These are phyloP conservation scores for Asteroscopus sphinx DNA, from an alignment of 2,888 invertebrate species.

Conservation along the genomic window DNA sequence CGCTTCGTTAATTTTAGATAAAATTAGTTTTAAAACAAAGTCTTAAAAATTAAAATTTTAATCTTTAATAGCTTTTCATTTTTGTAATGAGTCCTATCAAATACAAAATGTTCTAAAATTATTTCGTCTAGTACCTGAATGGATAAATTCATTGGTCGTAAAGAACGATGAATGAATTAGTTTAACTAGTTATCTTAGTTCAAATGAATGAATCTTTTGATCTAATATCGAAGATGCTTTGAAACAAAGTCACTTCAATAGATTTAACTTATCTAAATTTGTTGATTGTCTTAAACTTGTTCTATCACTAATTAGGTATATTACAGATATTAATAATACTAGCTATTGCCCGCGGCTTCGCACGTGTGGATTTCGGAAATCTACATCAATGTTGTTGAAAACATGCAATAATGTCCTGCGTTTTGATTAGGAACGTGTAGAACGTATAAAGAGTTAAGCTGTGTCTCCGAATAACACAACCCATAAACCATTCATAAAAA, in stretches of 20 bases:
- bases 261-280: neutral
- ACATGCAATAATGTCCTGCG: no score
- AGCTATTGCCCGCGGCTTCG: no score
- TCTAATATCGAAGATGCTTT: conserved; percentile 3
- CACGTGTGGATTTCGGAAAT: no score
- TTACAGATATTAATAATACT: no score
- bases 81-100: conserved; percentile 1
- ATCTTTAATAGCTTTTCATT: neutral
- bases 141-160: neutral
- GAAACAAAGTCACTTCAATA: neutral
- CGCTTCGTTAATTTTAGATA: conserved; percentile 22
- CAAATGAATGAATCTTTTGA: conserved; percentile 5
- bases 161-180: no score
- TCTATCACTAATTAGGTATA: no score
- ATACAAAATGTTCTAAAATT: conserved; percentile 3
- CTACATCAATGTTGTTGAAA: no score
- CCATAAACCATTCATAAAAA: no score
- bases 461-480: no score
- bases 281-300: neutral
- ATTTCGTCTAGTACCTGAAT: conserved; percentile 3
- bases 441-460: no score
- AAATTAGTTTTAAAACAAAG: conserved; percentile 15
- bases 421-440: no score
- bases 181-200: conserved; percentile 7
- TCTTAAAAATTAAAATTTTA: neutral